phyloP scores from a whole-genome alignment of 2,113 vertebrate species.

The Fregata magnificens region DNA sequence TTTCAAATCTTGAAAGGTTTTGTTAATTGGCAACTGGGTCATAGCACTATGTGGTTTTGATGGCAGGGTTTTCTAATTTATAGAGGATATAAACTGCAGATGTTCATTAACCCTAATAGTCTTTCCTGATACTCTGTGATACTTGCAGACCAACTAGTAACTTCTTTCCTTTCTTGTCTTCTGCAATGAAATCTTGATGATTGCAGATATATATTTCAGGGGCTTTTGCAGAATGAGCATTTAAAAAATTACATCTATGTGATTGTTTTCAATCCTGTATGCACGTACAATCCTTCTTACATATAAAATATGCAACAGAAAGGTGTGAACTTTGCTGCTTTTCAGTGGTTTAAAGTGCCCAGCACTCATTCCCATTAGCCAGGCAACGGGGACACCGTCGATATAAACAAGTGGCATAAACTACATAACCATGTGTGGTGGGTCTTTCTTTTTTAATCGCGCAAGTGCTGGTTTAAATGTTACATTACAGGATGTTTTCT shows the following conservation, averaged over 20 bases:
- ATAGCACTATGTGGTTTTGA: not conserved
- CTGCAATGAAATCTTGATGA: not conserved
- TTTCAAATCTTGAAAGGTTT: not conserved
- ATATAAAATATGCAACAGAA: accelerated
- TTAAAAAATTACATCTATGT: not conserved
- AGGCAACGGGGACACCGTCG: not conserved
- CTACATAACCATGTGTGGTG: not conserved
- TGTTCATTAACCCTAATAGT: not conserved
- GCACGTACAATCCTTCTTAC: not conserved
- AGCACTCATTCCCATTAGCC: accelerated
- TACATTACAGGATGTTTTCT: not conserved
- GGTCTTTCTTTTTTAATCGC: not conserved
- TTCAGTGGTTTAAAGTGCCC: not conserved
- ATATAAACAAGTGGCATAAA: not conserved
- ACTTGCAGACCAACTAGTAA: not conserved
- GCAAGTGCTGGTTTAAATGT: not conserved
- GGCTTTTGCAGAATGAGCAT: not conserved
- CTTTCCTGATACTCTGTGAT: not conserved
- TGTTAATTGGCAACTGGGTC: not conserved
- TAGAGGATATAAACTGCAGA: not conserved
- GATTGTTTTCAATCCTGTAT: not conserved
- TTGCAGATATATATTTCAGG: not conserved
- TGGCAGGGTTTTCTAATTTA: not conserved
- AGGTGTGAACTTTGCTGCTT: not conserved
- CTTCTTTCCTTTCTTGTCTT: not conserved